These are phyloP conservation scores for Vulpes ferrilata DNA, from an alignment of 2,113 vertebrate genomes.

Conservation along the genomic window DNA sequence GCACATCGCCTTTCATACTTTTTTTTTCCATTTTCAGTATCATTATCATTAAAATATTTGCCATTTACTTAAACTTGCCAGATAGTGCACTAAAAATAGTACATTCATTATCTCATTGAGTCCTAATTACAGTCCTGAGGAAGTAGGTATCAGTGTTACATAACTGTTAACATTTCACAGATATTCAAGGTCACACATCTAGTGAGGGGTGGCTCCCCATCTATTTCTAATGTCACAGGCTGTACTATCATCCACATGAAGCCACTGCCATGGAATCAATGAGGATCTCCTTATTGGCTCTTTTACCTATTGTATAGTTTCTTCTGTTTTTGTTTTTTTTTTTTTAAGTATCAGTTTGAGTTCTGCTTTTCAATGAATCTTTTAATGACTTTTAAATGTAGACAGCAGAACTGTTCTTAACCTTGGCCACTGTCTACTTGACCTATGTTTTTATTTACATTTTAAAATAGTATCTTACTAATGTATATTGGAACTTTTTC, in stretches of 20 bases:
- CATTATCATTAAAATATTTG: not conserved
- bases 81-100: not conserved
- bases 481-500: not conserved
- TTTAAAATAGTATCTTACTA: constrained; percentile 17
- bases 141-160: constrained; percentile 15
- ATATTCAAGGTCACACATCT: not conserved
- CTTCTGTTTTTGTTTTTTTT: not conserved
- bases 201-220: not conserved
- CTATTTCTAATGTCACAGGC: not conserved
- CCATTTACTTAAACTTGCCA: not conserved
- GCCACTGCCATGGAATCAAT: not conserved
- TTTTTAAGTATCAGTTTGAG: not conserved
- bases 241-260: not conserved
- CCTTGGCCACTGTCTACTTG: not conserved
- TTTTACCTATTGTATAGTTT: not conserved
- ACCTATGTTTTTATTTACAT: constrained; percentile 28
- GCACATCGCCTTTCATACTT: not conserved
- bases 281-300: not conserved
- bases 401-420: constrained; percentile 39
- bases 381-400: constrained; percentile 31
- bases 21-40: not conserved
- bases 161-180: constrained; percentile 24
- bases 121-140: not conserved
- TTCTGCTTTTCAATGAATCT: not conserved
- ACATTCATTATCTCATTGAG: constrained; percentile 15